Conservation (phyloP, 1,140 invertebrate species). For the Drosophila cardini region DNA sequence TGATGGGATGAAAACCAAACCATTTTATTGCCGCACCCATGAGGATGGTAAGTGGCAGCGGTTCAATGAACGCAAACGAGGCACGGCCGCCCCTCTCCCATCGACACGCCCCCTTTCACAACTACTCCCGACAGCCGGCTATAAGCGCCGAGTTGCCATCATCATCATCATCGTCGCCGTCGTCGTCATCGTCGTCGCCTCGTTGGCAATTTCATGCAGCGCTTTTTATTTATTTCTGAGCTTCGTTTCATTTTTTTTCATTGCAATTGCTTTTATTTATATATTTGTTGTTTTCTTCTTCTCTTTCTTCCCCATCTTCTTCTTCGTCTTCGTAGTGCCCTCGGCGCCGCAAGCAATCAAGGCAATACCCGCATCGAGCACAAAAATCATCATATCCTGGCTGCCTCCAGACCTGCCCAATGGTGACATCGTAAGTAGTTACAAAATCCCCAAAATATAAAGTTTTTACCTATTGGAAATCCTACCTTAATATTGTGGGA, state of each 20-base stretch:
- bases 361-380: conserved; percentile 92
- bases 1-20: conserved; percentile 92
- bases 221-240: conserved; percentile 45
- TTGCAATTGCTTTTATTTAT: conserved; percentile 64
- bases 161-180: conserved; percentile 1
- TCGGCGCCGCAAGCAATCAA: conserved; percentile 94
- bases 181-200: conserved; percentile 47
- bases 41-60: conserved; percentile 91
- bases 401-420: conserved; percentile 90
- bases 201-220: conserved; percentile 65
- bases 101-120: neutral
- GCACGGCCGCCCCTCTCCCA: conserved; percentile 39
- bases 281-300: conserved; percentile 42
- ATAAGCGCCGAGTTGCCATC: neutral
- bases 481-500: too few species aligned
- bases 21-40: conserved; percentile 94
- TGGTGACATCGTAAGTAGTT: conserved; percentile 88
- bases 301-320: conserved; percentile 16
- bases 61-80: conserved; percentile 81
- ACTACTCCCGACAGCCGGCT: neutral
- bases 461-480: too few species aligned
- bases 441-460: neutral
- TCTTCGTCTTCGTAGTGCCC: conserved; percentile 87
- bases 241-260: conserved; percentile 18
- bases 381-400: conserved; percentile 95